Percentiles rank a stretch among this genome's conserved stretches.
These are phyloP conservation scores for Caenorhabditis sp. DNA, from an alignment of 2,888 invertebrate genomes.

Conservation along the genomic window DNA sequence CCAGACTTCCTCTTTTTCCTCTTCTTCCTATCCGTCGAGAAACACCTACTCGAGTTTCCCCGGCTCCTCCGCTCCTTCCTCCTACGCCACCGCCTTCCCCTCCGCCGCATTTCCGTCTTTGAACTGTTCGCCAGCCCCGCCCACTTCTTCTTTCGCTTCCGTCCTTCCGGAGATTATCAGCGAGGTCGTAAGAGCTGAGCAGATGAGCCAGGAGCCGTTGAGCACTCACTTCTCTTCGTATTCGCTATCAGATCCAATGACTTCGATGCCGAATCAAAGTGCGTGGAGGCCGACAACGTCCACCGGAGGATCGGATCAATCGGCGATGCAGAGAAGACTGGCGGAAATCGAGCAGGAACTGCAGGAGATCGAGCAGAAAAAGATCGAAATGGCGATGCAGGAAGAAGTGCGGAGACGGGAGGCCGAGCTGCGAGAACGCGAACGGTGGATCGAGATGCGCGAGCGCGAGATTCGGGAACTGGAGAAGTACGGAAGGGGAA, in stretches of 20 bases:
- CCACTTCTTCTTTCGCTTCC: too few relatives aligned
- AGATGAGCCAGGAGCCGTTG: too few relatives aligned
- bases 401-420: constrained; percentile 15
- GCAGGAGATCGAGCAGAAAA: constrained; percentile 1
- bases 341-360: constrained; percentile 31
- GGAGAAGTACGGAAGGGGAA: neutral
- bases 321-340: constrained; percentile 10
- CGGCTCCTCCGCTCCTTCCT: neutral
- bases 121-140: too few relatives aligned
- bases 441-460: neutral
- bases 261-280: too few relatives aligned
- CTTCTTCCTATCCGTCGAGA: neutral
- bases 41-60: neutral
- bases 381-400: constrained; percentile 19
- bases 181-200: too few relatives aligned
- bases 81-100: neutral
- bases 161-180: too few relatives aligned
- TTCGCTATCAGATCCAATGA: too few relatives aligned
- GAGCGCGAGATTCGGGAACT: neutral
- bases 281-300: too few relatives aligned
- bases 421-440: neutral
- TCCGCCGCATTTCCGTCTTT: too few relatives aligned
- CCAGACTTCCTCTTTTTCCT: neutral
- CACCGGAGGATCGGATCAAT: too few relatives aligned
- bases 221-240: too few relatives aligned